Conservation (phyloP, 2,113 vertebrate genomes). For the Anhinga anhinga region DNA sequence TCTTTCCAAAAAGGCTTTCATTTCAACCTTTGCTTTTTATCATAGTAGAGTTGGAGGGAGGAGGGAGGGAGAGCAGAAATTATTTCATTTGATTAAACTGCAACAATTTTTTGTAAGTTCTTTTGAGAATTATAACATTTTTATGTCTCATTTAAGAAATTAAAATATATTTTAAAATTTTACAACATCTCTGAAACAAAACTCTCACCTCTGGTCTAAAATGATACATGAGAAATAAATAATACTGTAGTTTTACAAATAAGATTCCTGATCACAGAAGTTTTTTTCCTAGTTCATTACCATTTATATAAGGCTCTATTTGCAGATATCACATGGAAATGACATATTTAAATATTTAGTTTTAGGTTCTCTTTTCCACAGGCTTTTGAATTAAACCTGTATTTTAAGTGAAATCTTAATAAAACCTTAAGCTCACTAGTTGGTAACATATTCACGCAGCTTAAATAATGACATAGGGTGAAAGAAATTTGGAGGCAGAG, state of each 20-base stretch:
- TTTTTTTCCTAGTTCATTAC: not conserved
- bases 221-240: not conserved
- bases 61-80: not conserved
- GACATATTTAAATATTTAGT: not conserved
- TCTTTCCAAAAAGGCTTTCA: not conserved
- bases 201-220: not conserved
- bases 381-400: not conserved
- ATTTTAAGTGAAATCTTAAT: not conserved
- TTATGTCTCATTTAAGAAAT: not conserved
- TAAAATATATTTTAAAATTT: not conserved
- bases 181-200: not conserved
- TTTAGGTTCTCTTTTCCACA: not conserved
- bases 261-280: not conserved
- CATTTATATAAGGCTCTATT: not conserved
- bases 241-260: not conserved
- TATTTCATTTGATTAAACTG: not conserved
- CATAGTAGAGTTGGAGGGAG: not conserved
- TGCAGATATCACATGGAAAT: not conserved
- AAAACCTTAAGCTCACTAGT: not conserved
- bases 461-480: conserved; percentile 4
- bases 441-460: not conserved
- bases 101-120: not conserved
- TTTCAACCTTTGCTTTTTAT: not conserved
- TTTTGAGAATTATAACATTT: not conserved
- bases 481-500: conserved; percentile 29